These are phyloP conservation scores for Dolichomitus sp. DNA, from an alignment of 2,888 invertebrate genomes.

Conservation along the genomic window DNA sequence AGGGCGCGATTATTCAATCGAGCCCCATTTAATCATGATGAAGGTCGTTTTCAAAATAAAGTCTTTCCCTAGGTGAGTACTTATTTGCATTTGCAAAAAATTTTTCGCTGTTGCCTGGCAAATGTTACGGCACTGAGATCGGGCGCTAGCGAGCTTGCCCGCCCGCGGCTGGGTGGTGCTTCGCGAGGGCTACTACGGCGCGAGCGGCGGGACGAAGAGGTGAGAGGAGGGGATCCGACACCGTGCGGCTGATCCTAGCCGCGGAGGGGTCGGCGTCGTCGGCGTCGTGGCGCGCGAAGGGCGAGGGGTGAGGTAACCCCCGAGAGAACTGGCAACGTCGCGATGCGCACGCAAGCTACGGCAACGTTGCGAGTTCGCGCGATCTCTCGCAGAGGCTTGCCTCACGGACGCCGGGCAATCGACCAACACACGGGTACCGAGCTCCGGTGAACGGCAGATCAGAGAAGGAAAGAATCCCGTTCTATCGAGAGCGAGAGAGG, in stretches of 20 bases:
- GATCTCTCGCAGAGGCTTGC: slow-evolving; percentile 65
- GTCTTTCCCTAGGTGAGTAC: not conserved
- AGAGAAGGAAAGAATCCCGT: slow-evolving; percentile 85
- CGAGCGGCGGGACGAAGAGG: slow-evolving; percentile 22
- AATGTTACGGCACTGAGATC: slow-evolving; percentile 55
- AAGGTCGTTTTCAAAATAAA: not conserved
- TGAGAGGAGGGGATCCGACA: slow-evolving; percentile 47
- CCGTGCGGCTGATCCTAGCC: slow-evolving; percentile 64
- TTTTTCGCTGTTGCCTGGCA: not conserved
- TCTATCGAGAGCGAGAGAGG: slow-evolving; percentile 75
- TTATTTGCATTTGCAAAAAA: not conserved
- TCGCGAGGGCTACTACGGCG: slow-evolving; percentile 55
- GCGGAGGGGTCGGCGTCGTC: slow-evolving; percentile 50
- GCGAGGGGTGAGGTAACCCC: slow-evolving; percentile 45
- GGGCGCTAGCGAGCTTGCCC: slow-evolving; percentile 48
- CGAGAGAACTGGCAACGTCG: slow-evolving; percentile 75
- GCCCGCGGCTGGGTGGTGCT: slow-evolving; percentile 64
- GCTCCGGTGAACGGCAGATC: slow-evolving; percentile 81
- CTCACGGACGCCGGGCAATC: slow-evolving; percentile 81
- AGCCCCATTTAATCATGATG: not conserved
- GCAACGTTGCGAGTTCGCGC: slow-evolving; percentile 61
- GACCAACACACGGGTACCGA: slow-evolving; percentile 77
- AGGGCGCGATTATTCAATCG: not conserved
- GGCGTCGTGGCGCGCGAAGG: slow-evolving; percentile 47
- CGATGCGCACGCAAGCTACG: slow-evolving; percentile 58